Base-by-base conservation (phyloP, 2,888 invertebrate species). In the Mesochorus sp. region DNA sequence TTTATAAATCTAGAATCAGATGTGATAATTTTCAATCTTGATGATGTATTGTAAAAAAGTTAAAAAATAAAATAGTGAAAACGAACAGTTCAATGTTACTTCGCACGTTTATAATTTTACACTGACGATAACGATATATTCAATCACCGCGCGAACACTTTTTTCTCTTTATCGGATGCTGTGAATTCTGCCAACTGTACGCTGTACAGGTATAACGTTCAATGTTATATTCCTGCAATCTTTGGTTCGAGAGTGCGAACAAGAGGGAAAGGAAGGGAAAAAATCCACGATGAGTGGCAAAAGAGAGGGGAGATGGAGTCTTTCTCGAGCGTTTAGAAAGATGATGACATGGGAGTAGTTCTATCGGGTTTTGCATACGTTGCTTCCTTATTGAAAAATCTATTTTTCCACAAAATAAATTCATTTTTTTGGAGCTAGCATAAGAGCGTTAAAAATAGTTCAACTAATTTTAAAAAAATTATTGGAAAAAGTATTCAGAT, bases 61-160 rank as follows among this genome's bases (percentile, higher is more conserved):
- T n/a, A n/a, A n/a, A n/a, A n/a, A n/a, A n/a, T n/a, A n/a, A n/a
- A n/a, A n/a, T n/a, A 86, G 84, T 83, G 37, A 82, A 55, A 79
- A 14, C 80, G 80, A 79, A 67, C 44, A 55, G 67, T 75, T 76
- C 81, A 79, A 79, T 81, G 80, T 80, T 82, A 82, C 80, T 81
- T 81, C 71, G 80, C 79, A 68, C 21, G 80, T 72, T 80, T 73
- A 73, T 37, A 53, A 76, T 66, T 53, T 68, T 47, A 62, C 70
- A 81, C 83, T 80, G 81, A 71, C 81, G 26, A 24, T 17, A 17
- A 64, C 39, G 80, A 78, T 76, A 75, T 68, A 76, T 77, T 64
- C 75, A 76, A 79, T 75, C 77, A 44, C 66, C 62, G 47, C 55
- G 53, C 51, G 66, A 68, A 39, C 42, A 42, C 42, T 37, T 37